These are phyloP conservation scores for Furcifer pardalis DNA, from an alignment of 2,797 vertebrate species.

Conservation along the genomic window DNA sequence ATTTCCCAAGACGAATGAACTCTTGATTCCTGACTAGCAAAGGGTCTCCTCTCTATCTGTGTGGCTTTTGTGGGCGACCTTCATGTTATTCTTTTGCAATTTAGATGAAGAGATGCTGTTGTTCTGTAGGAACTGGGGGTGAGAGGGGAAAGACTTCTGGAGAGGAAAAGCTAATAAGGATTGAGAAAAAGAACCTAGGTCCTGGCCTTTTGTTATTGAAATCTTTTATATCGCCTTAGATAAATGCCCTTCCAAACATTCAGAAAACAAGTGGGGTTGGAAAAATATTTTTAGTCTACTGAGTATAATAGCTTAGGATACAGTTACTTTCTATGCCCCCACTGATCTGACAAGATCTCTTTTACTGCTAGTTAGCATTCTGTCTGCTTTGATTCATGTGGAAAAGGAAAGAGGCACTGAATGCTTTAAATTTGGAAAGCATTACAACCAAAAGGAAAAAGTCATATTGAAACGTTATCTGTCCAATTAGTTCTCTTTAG, in stretches of 20 bases:
- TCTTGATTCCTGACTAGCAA: slow-evolving; percentile 36
- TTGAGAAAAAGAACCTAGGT: slow-evolving; percentile 5
- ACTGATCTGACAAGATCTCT: background rate
- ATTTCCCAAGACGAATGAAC: slow-evolving; percentile 38
- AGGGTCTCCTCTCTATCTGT: slow-evolving; percentile 16
- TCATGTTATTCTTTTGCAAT: slow-evolving; percentile 29
- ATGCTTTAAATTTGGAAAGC: background rate
- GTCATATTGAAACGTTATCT: slow-evolving; percentile 6
- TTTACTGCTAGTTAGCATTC: slow-evolving; percentile 22
- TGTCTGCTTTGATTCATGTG: slow-evolving; percentile 6
- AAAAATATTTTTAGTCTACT: slow-evolving; percentile 29
- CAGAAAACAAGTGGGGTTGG: slow-evolving; percentile 31
- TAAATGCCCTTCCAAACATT: background rate
- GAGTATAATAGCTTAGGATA: slow-evolving; percentile 32
- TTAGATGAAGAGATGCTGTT: slow-evolving; percentile 31
- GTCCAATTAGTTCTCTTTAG: slow-evolving; percentile 38
- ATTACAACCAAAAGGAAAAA: slow-evolving; percentile 14
- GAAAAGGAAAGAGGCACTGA: slow-evolving; percentile 5
- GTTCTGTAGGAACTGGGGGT: slow-evolving; percentile 44
- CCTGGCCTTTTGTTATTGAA: background rate
- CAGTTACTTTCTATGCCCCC: background rate
- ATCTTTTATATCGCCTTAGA: background rate
- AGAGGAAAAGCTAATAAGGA: background rate
- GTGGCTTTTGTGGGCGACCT: background rate
- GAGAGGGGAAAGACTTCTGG: slow-evolving; percentile 3